phyloP scores from a whole-genome alignment of 2,797 vertebrate genomes.

The Microctenopoma lineatum region DNA sequence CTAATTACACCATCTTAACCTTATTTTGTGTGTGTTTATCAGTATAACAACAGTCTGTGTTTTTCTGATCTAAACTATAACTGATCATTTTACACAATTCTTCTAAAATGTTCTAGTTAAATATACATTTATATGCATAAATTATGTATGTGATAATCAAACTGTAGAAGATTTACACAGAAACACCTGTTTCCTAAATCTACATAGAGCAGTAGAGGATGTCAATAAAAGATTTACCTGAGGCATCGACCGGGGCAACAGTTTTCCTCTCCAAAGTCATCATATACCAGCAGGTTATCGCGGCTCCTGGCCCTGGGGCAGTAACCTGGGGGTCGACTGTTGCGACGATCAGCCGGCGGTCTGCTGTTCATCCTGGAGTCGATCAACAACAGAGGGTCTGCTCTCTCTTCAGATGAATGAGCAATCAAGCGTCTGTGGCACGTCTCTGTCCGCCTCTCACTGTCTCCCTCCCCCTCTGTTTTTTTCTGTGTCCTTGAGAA shows the following conservation, averaged over 20 bases:
- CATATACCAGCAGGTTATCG: slow-evolving; percentile 78
- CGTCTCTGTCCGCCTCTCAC: slow-evolving; percentile 30
- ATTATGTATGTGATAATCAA: background rate
- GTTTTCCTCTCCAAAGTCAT: slow-evolving; percentile 78
- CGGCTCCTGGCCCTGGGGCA: slow-evolving; percentile 74
- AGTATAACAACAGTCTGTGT: background rate
- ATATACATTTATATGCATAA: background rate
- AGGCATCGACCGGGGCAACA: slow-evolving; percentile 74
- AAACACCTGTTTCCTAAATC: slow-evolving; percentile 8
- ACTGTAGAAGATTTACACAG: background rate
- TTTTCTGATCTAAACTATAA: no score
- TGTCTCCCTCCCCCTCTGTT: slow-evolving; percentile 41
- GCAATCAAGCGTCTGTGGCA: slow-evolving; percentile 44
- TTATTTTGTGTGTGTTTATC: no score
- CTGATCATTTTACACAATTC: no score
- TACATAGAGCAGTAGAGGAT: background rate
- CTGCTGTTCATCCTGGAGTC: slow-evolving; percentile 78
- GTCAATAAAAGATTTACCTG: slow-evolving; percentile 66
- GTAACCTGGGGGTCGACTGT: slow-evolving; percentile 52
- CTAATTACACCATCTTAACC: background rate
- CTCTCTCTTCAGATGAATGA: slow-evolving; percentile 41
- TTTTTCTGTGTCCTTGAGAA: slow-evolving; percentile 69
- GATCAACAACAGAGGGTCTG: slow-evolving; percentile 30
- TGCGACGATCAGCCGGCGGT: slow-evolving; percentile 45
- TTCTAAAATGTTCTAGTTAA: background rate